phyloP scores from a whole-genome alignment of 2,113 vertebrate genomes.

The Pandion haliaetus region DNA sequence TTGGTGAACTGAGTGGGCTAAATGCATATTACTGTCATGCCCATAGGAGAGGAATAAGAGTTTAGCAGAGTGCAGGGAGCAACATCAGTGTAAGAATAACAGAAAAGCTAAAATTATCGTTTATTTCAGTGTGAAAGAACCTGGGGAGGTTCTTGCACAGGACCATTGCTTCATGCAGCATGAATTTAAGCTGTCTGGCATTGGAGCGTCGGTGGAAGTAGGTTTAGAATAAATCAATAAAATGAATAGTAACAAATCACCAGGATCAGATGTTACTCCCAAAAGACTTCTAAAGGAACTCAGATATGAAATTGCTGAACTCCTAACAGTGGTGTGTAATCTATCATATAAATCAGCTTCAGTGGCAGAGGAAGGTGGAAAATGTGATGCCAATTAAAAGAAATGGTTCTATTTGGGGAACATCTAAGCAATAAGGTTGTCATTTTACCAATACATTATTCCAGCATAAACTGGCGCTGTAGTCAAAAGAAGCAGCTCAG shows the following conservation, averaged over 20 bases:
- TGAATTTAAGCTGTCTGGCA: neutral
- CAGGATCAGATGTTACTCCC: constrained; percentile 29
- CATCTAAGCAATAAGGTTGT: neutral
- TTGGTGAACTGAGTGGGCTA: neutral
- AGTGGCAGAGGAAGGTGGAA: neutral
- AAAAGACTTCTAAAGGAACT: constrained; percentile 29
- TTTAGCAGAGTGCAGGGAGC: neutral
- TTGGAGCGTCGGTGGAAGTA: neutral
- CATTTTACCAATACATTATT: constrained; percentile 14
- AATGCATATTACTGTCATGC: neutral
- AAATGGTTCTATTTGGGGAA: neutral
- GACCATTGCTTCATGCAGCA: neutral
- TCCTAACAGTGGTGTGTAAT: constrained; percentile 1
- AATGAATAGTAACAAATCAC: constrained; percentile 45
- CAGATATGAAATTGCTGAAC: constrained; percentile 30
- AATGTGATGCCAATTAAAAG: constrained; percentile 52
- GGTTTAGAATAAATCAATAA: constrained; percentile 52
- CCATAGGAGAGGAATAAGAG: neutral
- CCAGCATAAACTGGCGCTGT: neutral
- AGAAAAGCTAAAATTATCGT: neutral
- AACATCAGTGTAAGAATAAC: neutral
- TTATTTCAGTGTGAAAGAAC: neutral
- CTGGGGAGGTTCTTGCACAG: neutral
- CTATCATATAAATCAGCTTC: constrained; percentile 20
- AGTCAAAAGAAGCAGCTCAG: neutral